phyloP scores from a whole-genome alignment of 1,140 invertebrate species.

The Acarapis woodi region DNA sequence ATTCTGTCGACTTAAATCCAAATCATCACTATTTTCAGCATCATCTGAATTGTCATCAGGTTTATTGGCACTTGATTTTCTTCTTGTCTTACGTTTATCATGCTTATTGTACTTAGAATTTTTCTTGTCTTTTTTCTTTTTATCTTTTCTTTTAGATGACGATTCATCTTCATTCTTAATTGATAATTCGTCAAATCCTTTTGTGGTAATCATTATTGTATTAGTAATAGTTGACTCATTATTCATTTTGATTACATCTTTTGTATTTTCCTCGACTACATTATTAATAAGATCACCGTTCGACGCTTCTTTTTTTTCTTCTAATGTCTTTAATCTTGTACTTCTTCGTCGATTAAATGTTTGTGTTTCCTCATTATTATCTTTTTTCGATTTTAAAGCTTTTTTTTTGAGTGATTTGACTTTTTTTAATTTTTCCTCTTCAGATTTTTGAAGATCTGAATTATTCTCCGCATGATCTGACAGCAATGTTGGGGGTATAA shows the following conservation, averaged over 20 bases:
- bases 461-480: too few species aligned
- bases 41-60: not conserved
- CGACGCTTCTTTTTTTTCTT: not conserved
- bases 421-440: too few species aligned
- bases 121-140: not conserved
- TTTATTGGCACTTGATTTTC: not conserved
- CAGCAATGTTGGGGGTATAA: too few species aligned
- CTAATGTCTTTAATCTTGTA: conserved; percentile 1
- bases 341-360: not conserved
- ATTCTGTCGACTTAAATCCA: not conserved
- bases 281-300: not conserved
- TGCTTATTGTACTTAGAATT: not conserved
- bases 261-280: too few species aligned
- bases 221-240: too few species aligned
- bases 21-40: not conserved
- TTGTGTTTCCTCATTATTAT: not conserved
- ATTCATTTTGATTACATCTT: too few species aligned
- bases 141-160: not conserved
- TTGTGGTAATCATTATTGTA: not conserved
- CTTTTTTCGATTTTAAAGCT: too few species aligned
- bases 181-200: too few species aligned
- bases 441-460: too few species aligned
- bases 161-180: not conserved
- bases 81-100: not conserved
- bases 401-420: too few species aligned